Evolutionary conservation across 2,888 invertebrate species (phyloP).

Genomic region (Trimorus sp.): DNA sequence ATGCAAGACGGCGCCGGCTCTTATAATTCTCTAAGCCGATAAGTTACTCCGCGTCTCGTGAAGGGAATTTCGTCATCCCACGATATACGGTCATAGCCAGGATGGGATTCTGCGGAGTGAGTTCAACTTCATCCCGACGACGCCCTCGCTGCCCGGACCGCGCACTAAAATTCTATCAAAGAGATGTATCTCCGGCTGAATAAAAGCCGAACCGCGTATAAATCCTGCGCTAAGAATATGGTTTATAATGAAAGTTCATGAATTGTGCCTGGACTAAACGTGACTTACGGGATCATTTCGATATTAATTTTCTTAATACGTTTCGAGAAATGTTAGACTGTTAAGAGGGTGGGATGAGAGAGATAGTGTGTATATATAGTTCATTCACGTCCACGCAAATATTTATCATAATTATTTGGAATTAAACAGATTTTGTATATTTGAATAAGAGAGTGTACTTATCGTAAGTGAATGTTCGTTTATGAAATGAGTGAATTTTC

Average conservation of each 20-base stretch:
- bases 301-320: no score
- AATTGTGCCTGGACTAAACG: not conserved
- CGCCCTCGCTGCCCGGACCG: not conserved
- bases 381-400: no score
- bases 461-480: no score
- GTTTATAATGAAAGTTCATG: conserved; percentile 11
- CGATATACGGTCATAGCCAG: conserved; percentile 42
- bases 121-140: conserved; percentile 20
- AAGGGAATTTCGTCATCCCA: conserved; percentile 54
- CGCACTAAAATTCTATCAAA: conserved; percentile 31
- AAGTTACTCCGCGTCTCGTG: conserved; percentile 57
- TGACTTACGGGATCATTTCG: no score
- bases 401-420: no score
- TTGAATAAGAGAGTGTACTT: no score
- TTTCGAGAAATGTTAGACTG: no score
- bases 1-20: conserved; percentile 40
- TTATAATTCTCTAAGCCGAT: conserved; percentile 63
- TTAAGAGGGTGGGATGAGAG: no score
- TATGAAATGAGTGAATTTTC: no score
- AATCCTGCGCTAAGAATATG: conserved; percentile 21
- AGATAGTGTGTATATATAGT: no score
- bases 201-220: conserved; percentile 31
- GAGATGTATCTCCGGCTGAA: conserved; percentile 23
- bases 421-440: no score
- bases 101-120: conserved; percentile 35